Percentiles rank a stretch among this genome's conserved stretches.
These are phyloP conservation scores for Hestina assimilis DNA, from an alignment of 1,140 invertebrate genomes.

Conservation along the genomic window DNA sequence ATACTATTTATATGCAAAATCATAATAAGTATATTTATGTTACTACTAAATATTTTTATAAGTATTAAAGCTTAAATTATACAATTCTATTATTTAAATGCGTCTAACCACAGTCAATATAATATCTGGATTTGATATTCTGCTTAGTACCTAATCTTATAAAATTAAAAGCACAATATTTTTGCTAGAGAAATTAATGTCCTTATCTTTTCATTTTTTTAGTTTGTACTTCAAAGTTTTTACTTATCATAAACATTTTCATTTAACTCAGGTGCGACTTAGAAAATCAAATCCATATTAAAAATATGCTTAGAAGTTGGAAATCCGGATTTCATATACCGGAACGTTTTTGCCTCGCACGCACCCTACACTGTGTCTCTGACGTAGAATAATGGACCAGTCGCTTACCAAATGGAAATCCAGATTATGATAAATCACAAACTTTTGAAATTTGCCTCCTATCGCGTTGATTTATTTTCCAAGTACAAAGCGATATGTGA, in stretches of 20 bases:
- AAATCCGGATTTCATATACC: constrained; percentile 6
- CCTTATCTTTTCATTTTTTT: too few species aligned
- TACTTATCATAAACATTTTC: background rate
- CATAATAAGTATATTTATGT: too few species aligned
- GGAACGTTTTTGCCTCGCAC: constrained; percentile 52
- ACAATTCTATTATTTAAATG: too few species aligned
- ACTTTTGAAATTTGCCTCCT: constrained; percentile 71
- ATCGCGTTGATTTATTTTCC: constrained; percentile 62
- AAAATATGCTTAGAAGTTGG: background rate
- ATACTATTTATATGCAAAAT: too few species aligned
- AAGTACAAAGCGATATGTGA: constrained; percentile 54
- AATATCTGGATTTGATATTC: too few species aligned
- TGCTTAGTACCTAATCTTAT: too few species aligned
- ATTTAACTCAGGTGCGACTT: background rate
- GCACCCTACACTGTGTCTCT: constrained; percentile 68
- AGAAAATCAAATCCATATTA: background rate
- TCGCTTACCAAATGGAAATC: constrained; percentile 72
- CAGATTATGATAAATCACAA: constrained; percentile 76
- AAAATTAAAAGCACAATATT: too few species aligned
- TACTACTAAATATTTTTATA: too few species aligned
- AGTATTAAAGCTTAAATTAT: too few species aligned
- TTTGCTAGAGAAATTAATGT: too few species aligned
- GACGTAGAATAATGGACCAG: constrained; percentile 74
- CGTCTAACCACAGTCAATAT: too few species aligned
- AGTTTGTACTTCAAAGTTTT: background rate